Percentiles rank a stretch among this genome's conserved stretches.
These are phyloP conservation scores for Gambelia wislizenii DNA, from an alignment of 2,797 vertebrate species.

Conservation along the genomic window DNA sequence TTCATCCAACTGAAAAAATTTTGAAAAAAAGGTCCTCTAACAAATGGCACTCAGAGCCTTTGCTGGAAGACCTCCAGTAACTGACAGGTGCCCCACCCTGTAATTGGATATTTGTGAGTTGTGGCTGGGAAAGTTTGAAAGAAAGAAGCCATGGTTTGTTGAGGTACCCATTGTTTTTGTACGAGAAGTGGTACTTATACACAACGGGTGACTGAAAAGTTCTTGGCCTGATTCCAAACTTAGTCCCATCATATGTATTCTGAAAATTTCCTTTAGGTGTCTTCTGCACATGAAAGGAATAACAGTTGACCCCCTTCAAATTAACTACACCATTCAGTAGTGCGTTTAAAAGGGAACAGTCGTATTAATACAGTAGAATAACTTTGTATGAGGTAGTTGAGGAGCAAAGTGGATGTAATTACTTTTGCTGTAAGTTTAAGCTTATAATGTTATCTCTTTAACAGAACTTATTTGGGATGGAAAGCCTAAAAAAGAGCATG, in stretches of 20 bases:
- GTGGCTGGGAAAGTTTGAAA: too few species aligned
- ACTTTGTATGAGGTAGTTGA: neutral
- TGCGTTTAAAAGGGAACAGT: neutral
- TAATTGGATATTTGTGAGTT: neutral
- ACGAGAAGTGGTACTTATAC: neutral
- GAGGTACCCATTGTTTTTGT: neutral
- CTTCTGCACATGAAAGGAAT: constrained; percentile 20
- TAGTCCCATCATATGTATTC: neutral
- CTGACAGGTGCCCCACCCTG: neutral
- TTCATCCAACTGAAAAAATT: neutral
- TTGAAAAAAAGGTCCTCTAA: neutral
- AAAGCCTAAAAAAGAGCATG: constrained; percentile 41
- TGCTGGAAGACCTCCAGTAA: neutral
- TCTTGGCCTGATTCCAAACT: neutral
- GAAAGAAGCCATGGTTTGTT: neutral
- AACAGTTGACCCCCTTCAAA: neutral
- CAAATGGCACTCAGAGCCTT: neutral
- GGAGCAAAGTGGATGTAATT: neutral
- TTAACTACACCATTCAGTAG: constrained; percentile 8
- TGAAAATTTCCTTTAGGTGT: neutral
- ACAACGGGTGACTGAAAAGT: neutral
- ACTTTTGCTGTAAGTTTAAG: neutral
- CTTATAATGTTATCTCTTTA: constrained; percentile 43
- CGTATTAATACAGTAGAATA: neutral
- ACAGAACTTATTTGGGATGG: constrained; percentile 53